Base-by-base conservation (phyloP, 2,888 invertebrate species). In the Campaea margaritaria region DNA sequence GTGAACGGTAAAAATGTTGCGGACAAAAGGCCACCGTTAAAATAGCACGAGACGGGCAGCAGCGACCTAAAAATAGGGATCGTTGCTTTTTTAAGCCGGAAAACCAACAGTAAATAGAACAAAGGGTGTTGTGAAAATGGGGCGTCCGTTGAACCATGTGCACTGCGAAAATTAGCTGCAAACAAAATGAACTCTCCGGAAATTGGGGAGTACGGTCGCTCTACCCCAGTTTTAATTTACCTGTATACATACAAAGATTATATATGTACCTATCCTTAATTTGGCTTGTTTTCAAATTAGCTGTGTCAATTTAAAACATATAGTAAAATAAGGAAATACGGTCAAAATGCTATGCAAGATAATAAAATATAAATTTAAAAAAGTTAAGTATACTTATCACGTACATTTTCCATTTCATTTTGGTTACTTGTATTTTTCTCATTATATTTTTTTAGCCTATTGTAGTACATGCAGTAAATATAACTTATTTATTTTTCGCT, bases 91-190 rank as follows among this genome's bases (percentile, higher is more conserved):
- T 41, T 50, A 58, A 59, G 28, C 39, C 45, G 49, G 58, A 68
- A 68, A 62, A 62, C 62, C 62, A 72, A 73, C 69, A 68, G 58
- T 63, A 70, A 67, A 67, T 68, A 64, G 64, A 67, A 70, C 59
- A 62, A 72, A 73, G 72, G 69, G 67, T 55, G 65, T 54, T 65
- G 63, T 34, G 64, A 68, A 68, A 62, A 53, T 58, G 39, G 70
- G 70, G 72, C 55, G 73, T 57, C 58, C 65, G 65, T 50, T 74
- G 68, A 75, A 64, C 70, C 76, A 65, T 70, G 68, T 70, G 70
- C 73, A 67, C 69, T 62, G 64, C 61, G 68, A 62, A 77, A 79
- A 80, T 78, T 78, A 76, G 72, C 75, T 70, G 67, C 66, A 65
- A 70, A 68, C 60, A 67, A 72, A 74, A 76, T 75, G 71, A 68